phyloP scores from a whole-genome alignment of 2,888 invertebrate genomes.

The Adineta ricciae region DNA sequence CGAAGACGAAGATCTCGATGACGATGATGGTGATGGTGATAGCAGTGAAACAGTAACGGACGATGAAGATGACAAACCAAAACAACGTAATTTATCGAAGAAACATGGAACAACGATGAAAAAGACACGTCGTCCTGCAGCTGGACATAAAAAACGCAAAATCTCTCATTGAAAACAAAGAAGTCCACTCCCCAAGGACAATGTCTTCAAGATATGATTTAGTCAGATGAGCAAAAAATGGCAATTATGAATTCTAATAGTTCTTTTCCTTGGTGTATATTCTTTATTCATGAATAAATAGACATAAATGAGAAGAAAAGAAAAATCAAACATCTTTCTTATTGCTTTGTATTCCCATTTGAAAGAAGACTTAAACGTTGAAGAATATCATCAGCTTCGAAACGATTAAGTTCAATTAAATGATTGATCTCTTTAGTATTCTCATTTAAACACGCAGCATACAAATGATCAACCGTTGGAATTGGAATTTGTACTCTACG shows the following conservation, averaged over 20 bases:
- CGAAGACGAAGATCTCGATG: not conserved
- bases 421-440: not conserved
- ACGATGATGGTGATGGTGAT: not conserved
- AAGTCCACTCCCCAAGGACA: not conserved
- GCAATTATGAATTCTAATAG: not conserved
- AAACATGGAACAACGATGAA: not conserved
- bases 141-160: not conserved
- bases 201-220: not conserved
- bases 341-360: too few relatives aligned
- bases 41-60: not conserved
- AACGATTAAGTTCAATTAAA: not conserved
- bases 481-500: not conserved
- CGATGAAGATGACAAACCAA: not conserved
- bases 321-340: not conserved
- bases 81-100: not conserved
- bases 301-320: not conserved
- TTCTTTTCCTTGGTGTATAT: not conserved
- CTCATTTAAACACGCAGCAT: not conserved
- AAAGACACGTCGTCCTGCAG: not conserved
- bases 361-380: not conserved
- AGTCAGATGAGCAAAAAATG: not conserved
- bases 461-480: not conserved
- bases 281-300: slow-evolving; percentile 13
- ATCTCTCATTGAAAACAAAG: not conserved
- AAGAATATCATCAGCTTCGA: not conserved